Evolutionary conservation across 2,113 vertebrate species (phyloP).

Genomic region (Corvus moneduloides): DNA sequence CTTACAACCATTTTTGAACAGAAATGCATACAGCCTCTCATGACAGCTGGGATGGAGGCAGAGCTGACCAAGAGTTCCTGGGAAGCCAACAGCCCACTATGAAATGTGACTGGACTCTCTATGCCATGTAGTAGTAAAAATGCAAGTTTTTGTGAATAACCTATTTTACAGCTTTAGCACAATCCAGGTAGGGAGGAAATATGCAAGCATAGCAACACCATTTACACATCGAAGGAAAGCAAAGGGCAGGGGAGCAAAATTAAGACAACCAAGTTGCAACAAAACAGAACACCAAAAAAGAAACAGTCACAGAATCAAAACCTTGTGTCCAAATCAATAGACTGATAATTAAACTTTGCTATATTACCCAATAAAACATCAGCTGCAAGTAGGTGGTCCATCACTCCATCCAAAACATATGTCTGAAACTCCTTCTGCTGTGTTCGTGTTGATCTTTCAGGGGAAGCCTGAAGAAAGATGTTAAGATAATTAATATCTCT

Average conservation of each 20-base stretch:
- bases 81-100: background rate
- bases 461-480: slow-evolving; percentile 82
- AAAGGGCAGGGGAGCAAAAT: background rate
- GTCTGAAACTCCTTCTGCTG: slow-evolving; percentile 99
- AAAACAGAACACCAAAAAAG: background rate
- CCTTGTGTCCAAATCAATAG: background rate
- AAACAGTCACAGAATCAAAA: background rate
- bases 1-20: background rate
- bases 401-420: slow-evolving; percentile 93
- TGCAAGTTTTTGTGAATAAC: background rate
- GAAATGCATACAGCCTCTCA: background rate
- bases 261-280: background rate
- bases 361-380: slow-evolving; percentile 91
- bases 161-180: background rate
- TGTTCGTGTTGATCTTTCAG: slow-evolving; percentile 94
- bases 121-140: background rate
- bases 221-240: background rate
- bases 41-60: background rate
- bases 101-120: background rate
- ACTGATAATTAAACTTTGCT: background rate
- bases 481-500: background rate
- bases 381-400: slow-evolving; percentile 96
- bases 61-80: background rate
- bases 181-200: background rate
- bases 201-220: background rate